Base-by-base conservation (phyloP, 2,888 invertebrate species). In the Amphipoea lucens region DNA sequence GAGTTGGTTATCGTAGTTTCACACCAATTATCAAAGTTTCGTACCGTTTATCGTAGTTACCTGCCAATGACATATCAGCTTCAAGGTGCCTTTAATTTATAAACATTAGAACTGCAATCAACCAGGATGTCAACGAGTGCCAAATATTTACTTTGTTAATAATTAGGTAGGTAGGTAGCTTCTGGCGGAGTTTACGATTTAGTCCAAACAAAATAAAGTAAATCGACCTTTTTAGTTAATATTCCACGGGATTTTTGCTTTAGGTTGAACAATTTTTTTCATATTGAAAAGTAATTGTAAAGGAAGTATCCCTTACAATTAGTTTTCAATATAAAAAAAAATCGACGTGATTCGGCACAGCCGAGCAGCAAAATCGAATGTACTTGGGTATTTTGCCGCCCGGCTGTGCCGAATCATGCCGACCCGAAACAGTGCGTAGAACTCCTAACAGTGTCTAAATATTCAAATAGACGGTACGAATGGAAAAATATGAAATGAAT, bases 131-230 rank as follows among this genome's bases (percentile, higher is more conserved):
- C 48, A 57, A 48, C 62, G 71, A 57, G 67, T 84, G 79, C 71
- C 84, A 79, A 79, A 84, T 84, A 72, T 67, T 78, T 62, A 83
- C 62, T 66, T 20, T 42, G 36, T 17, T 81, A 78, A 71, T 78
- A 79, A 66, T 67, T 62, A 54, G 14, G 42, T 42, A 42, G 48
- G 36, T 62, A 40, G 60, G 29, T 45, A 78, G 63, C 40, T 45
- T 62, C 20, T 68, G 40, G 1, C 45, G 6, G 42, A 40, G 42
- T 60, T 57, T 45, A n/a, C 45, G 7, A 5, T n/a, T 74, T 40
- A 45, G 36, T 40, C 2, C 36, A 45, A 45, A 45, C 4, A 23
- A 54, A 60, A 23, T 42, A 54, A 20, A 23, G 23, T 54, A 7
- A 54, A 23, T 20, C 20, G 7, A 54, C 54, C 54, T 54, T 7